Percentiles rank a stretch among this genome's conserved stretches.
Conservation (phyloP, 2,113 vertebrate species). For the Mustela nigripes region DNA sequence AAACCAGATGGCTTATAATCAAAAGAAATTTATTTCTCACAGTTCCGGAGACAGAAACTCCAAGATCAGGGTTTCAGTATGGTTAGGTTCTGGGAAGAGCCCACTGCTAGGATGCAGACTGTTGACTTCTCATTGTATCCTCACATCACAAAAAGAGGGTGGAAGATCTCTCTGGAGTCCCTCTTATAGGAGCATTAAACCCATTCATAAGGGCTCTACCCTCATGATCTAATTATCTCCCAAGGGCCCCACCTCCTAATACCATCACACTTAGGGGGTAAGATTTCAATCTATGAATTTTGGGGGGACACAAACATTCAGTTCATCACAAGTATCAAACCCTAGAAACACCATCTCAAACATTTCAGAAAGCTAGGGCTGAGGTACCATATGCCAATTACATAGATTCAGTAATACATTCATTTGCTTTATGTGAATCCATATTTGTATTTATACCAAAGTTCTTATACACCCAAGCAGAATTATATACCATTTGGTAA, state of each 20-base stretch:
- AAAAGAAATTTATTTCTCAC: conserved; percentile 2
- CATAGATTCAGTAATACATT: neutral
- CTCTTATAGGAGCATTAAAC: neutral
- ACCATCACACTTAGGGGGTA: neutral
- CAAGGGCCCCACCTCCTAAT: neutral
- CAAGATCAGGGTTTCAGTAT: neutral
- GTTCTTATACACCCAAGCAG: conserved; percentile 14
- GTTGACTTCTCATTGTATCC: neutral
- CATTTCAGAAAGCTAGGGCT: conserved; percentile 2
- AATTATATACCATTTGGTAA: conserved; percentile 67
- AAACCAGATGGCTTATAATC: neutral
- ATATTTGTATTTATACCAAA: conserved; percentile 39
- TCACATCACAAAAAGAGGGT: neutral
- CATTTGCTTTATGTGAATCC: conserved; percentile 35
- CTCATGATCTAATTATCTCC: neutral
- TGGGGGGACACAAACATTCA: neutral
- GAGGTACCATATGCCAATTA: neutral
- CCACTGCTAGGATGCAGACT: neutral
- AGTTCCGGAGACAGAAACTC: neutral
- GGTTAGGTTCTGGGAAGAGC: neutral
- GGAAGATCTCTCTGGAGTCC: neutral
- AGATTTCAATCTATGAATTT: neutral
- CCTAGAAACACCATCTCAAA: neutral
- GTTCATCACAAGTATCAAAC: neutral
- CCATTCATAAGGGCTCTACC: neutral